These are phyloP conservation scores for Drosophila tropicalis DNA, from an alignment of 1,140 invertebrate genomes.

Conservation along the genomic window DNA sequence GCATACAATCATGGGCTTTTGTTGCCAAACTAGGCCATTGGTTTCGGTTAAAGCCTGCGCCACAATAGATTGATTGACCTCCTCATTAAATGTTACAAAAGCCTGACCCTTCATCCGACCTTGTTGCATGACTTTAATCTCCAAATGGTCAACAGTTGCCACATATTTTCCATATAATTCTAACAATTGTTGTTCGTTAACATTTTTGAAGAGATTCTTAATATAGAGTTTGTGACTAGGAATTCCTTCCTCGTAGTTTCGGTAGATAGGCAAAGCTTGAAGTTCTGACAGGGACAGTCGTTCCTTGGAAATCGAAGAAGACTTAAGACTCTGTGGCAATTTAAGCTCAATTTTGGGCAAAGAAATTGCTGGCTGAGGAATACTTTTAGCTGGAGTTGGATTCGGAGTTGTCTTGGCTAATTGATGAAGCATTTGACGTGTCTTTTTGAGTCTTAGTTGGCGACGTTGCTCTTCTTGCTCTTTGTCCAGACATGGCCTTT, in stretches of 20 bases:
- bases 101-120: slow-evolving; percentile 98
- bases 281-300: slow-evolving; percentile 90
- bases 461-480: slow-evolving; percentile 21
- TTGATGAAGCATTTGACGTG: slow-evolving; percentile 58
- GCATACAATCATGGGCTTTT: slow-evolving; percentile 84
- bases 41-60: slow-evolving; percentile 90
- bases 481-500: slow-evolving; percentile 85
- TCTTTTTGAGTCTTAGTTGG: slow-evolving; percentile 34
- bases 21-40: slow-evolving; percentile 94
- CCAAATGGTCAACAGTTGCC: slow-evolving; percentile 77
- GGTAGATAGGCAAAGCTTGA: slow-evolving; percentile 91
- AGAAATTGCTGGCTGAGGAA: slow-evolving; percentile 8
- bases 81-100: slow-evolving; percentile 86
- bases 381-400: background rate
- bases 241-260: slow-evolving; percentile 92
- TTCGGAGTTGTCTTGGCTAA: slow-evolving; percentile 20
- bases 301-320: background rate
- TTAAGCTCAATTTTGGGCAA: slow-evolving; percentile 56
- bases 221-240: slow-evolving; percentile 94
- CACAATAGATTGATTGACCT: slow-evolving; percentile 84
- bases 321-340: slow-evolving; percentile 28
- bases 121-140: slow-evolving; percentile 93
- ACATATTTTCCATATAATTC: slow-evolving; percentile 91
- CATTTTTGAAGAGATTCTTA: slow-evolving; percentile 95
- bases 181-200: slow-evolving; percentile 89